Percentiles rank a stretch among this genome's conserved stretches.
Conservation (phyloP, 2,113 vertebrate species). For the Salvator merianae region DNA sequence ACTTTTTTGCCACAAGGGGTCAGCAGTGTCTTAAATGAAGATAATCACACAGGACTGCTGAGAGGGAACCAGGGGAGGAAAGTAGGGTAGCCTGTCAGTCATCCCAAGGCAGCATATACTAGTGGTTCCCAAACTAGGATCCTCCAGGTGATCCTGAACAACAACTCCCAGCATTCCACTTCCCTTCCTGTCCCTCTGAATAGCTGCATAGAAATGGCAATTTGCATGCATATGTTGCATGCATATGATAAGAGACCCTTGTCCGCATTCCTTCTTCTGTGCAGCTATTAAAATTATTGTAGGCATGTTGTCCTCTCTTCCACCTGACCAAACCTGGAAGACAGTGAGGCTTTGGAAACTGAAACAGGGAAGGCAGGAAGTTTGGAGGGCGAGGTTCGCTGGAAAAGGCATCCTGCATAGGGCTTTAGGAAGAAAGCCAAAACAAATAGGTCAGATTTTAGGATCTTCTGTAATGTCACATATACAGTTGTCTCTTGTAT, state of each 20-base stretch:
- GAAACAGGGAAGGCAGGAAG: neutral
- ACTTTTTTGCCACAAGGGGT: conserved; percentile 21
- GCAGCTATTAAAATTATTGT: too few species aligned
- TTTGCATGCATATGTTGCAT: too few species aligned
- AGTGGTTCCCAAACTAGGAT: too few species aligned
- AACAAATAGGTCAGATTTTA: neutral
- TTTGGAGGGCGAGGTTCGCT: neutral
- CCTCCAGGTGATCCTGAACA: too few species aligned
- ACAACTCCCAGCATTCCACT: too few species aligned
- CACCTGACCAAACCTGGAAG: too few species aligned
- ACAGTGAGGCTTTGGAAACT: neutral
- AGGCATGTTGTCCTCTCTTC: too few species aligned
- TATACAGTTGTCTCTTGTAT: neutral
- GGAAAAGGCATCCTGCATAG: neutral
- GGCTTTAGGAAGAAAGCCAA: neutral
- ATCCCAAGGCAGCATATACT: too few species aligned
- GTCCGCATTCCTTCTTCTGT: too few species aligned
- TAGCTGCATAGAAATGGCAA: too few species aligned
- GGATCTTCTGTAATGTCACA: neutral
- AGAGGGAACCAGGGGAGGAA: neutral
- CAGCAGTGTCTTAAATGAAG: neutral
- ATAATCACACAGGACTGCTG: neutral
- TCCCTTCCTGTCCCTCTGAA: too few species aligned
- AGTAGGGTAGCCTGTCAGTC: neutral
- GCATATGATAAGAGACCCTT: too few species aligned